These are phyloP conservation scores for Hucho hucho DNA, from an alignment of 2,113 vertebrate species.

Conservation along the genomic window DNA sequence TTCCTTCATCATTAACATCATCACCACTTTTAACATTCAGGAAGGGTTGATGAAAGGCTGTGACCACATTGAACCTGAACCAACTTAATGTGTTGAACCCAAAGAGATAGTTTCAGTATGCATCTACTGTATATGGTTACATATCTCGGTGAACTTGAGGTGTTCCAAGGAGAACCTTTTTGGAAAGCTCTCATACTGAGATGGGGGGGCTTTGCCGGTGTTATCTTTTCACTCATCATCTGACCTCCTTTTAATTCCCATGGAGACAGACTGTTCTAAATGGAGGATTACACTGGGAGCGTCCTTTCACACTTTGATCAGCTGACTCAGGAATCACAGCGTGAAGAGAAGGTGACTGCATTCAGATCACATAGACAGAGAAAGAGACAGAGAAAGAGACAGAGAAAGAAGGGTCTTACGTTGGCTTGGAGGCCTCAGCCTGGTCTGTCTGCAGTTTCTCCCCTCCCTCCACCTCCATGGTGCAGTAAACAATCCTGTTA, in stretches of 20 bases:
- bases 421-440: constrained; percentile 97
- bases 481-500: constrained; percentile 98
- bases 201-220: too few relatives aligned
- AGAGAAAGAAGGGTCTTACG: constrained; percentile 75
- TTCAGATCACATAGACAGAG: neutral
- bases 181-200: too few relatives aligned
- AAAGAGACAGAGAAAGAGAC: neutral
- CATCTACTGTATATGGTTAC: neutral
- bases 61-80: too few relatives aligned
- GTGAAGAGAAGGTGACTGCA: neutral
- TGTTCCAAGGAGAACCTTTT: too few relatives aligned
- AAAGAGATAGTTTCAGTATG: neutral
- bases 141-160: neutral
- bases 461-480: constrained; percentile 98
- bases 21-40: too few relatives aligned
- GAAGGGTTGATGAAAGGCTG: too few relatives aligned
- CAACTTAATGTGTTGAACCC: too few relatives aligned
- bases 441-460: constrained; percentile 98
- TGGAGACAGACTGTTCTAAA: too few relatives aligned
- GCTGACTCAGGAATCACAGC: neutral
- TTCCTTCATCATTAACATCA: too few relatives aligned
- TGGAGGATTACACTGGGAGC: too few relatives aligned
- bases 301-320: neutral
- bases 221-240: too few relatives aligned
- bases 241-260: too few relatives aligned